Evolutionary conservation across 2,113 vertebrate species (phyloP).

Genomic region (Xyrauchen texanus): DNA sequence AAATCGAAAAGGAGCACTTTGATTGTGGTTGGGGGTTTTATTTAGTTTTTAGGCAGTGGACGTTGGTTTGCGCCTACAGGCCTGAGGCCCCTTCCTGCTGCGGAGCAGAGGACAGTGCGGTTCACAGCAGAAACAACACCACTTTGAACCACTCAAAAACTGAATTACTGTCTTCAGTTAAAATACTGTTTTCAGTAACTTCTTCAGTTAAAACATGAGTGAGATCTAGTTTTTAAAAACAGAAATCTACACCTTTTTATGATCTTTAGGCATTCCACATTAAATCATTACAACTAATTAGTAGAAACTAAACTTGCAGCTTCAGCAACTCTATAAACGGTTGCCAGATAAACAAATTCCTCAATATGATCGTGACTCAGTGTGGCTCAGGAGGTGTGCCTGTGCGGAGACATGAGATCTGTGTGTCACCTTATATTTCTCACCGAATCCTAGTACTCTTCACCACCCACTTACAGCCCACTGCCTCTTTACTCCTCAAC

Average conservation of each 20-base stretch:
- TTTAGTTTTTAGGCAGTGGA: constrained; percentile 19
- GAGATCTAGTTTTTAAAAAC: too few species aligned
- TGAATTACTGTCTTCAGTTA: neutral
- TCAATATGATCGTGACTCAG: constrained; percentile 5
- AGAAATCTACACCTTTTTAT: neutral
- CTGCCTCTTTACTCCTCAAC: constrained; percentile 15
- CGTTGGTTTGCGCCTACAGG: neutral
- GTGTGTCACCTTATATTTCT: constrained; percentile 19
- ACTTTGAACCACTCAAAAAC: neutral
- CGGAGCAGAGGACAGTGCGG: constrained; percentile 4
- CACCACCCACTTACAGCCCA: constrained; percentile 34
- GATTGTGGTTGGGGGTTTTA: constrained; percentile 14
- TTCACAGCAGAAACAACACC: constrained; percentile 1
- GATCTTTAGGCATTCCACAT: neutral
- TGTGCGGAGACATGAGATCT: constrained; percentile 17
- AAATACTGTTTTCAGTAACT: too few species aligned
- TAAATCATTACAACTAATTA: neutral
- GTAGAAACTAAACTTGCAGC: neutral
- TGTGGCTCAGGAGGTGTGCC: constrained; percentile 17
- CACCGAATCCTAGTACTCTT: too few species aligned
- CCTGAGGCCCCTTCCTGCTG: constrained; percentile 26
- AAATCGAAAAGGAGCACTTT: constrained; percentile 16
- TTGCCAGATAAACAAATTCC: constrained; percentile 16
- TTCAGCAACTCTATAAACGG: neutral
- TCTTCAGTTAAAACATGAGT: too few species aligned